Percentiles rank a stretch among this genome's conserved stretches.
Evolutionary conservation across 2,797 vertebrate species (phyloP).

Genomic region (Anas bernieri): DNA sequence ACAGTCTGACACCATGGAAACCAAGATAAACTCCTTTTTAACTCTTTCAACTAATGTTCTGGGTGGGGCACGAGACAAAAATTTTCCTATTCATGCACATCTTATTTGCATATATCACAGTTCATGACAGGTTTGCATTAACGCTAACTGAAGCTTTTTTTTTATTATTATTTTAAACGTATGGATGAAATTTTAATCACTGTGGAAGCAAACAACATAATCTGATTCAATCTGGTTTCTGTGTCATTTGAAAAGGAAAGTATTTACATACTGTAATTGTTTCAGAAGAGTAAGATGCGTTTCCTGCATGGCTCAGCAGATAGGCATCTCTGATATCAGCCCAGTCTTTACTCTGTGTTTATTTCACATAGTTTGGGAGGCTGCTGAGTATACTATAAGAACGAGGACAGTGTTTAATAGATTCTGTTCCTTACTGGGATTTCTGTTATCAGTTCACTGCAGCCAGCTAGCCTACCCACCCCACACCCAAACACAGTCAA

Average conservation of each 20-base stretch:
- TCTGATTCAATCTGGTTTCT: conserved; percentile 33
- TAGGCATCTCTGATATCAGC: conserved; percentile 2
- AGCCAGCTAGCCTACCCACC: background rate
- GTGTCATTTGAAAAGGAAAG: background rate
- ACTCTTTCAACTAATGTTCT: conserved; percentile 23
- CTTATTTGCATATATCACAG: conserved; percentile 26
- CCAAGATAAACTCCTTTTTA: conserved; percentile 49
- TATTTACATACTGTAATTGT: background rate
- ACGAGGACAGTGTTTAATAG: background rate
- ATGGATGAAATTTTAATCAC: conserved; percentile 14
- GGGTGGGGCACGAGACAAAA: conserved; percentile 25
- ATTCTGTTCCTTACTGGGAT: background rate
- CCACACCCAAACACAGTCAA: background rate
- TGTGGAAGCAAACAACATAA: background rate
- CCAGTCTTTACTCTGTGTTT: background rate
- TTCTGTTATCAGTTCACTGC: background rate
- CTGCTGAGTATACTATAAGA: background rate
- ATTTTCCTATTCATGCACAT: conserved; percentile 18
- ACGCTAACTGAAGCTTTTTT: background rate
- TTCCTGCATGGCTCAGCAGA: conserved; percentile 16
- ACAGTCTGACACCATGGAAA: conserved; percentile 73
- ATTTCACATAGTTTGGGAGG: background rate
- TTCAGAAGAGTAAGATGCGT: conserved; percentile 4
- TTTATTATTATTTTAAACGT: background rate
- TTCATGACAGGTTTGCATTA: background rate